Conservation (phyloP, 2,113 vertebrate genomes). For the Ardeotis arabs region DNA sequence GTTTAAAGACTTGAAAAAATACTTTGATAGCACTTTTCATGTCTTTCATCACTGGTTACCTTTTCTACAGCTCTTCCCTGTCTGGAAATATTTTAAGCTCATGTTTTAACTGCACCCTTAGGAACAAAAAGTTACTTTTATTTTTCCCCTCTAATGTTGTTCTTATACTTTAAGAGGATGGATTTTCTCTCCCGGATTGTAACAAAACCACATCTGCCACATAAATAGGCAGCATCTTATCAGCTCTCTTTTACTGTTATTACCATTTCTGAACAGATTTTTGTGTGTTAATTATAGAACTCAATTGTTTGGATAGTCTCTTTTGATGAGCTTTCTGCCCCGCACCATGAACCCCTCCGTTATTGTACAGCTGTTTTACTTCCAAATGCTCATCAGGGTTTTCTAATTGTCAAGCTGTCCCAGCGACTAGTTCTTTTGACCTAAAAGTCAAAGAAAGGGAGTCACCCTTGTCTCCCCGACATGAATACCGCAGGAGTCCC, state of each 20-base stretch:
- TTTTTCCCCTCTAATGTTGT: constrained; percentile 2
- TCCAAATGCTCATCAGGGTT: constrained; percentile 47
- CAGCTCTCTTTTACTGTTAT: constrained; percentile 60
- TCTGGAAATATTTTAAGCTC: constrained; percentile 29
- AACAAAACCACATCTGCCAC: constrained; percentile 66
- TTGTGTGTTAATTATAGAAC: constrained; percentile 81
- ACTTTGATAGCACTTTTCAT: not conserved
- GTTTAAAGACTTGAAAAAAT: not conserved
- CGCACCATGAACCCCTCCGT: constrained; percentile 11
- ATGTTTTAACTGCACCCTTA: constrained; percentile 1
- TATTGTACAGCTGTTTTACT: constrained; percentile 64
- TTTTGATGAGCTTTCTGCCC: constrained; percentile 70
- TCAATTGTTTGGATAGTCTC: constrained; percentile 72
- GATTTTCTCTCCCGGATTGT: not conserved
- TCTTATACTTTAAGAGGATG: constrained; percentile 34
- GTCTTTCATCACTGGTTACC: not conserved
- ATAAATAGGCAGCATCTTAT: constrained; percentile 42
- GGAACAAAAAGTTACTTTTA: constrained; percentile 42
- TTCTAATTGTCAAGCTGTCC: constrained; percentile 62
- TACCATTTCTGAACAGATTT: constrained; percentile 71
- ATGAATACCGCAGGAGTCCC: constrained; percentile 22
- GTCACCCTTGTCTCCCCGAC: constrained; percentile 19
- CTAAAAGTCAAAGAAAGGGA: constrained; percentile 56
- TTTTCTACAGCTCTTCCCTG: not conserved
- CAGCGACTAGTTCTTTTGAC: constrained; percentile 44